Evolutionary conservation across 2,113 vertebrate genomes (phyloP), one percentile per base, ranked within the genome.

Genomic region (Scomber japonicus): DNA sequence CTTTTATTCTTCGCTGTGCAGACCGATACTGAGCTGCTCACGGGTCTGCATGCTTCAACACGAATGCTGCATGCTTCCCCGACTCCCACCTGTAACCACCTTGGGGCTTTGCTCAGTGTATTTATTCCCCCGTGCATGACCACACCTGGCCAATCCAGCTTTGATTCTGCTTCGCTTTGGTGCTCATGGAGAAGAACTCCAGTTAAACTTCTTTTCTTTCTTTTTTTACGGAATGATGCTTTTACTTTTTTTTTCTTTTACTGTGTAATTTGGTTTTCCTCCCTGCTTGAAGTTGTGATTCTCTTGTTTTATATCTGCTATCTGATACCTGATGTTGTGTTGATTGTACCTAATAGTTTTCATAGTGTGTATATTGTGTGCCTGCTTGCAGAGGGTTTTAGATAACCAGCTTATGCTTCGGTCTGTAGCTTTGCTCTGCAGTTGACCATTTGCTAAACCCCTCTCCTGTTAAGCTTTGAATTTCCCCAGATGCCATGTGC

Each of bases 41-140:
- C 16, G 6, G 64, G 85, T 72, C 83, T 71, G 83, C 91, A 92
- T 87, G 92, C 81, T 83, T 82, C 84, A 79, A 85, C 87, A 83
- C 51, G 71, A 91, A 83, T 80, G 77, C 87, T 65, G 91, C 91
- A 92, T 93, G 90, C 82, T 90, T 85, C 45, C 79, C 67, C 71
- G 45, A 35, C 70, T 31, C 46, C 60, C 55, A 53, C 49, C 69
- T 49, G 45, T 62, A 49, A 68, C 68, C 21, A 49, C 79, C 78
- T 74, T 51, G 57, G 78, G 72, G 76, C 75, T 80, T 87, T 78
- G 5, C 68, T 81, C 11, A 9, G 6, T 54, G 45, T 30, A 48
- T 79, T 63, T 45, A 11, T 27, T 4, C 71, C 40, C 55, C 53
- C 46, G 30, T 86, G 89, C 89, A 88, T 92, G 91, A 82, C 69